Percentiles rank a stretch among this genome's conserved stretches.
Evolutionary conservation across 2,113 vertebrate genomes (phyloP).

Genomic region (Scartelaos histophorus): DNA sequence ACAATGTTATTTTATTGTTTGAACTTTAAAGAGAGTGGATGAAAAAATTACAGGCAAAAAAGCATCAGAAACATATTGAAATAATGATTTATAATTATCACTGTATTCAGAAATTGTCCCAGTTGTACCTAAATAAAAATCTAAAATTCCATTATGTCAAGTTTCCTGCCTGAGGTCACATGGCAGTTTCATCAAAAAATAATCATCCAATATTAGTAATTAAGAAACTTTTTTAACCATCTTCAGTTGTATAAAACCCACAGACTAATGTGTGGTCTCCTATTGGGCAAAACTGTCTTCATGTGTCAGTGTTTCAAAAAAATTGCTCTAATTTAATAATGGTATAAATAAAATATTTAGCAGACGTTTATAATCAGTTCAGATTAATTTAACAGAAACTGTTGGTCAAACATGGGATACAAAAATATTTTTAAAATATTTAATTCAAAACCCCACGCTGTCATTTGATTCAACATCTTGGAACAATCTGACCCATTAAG

Average conservation of each 20-base stretch:
- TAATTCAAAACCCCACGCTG: background rate
- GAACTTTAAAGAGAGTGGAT: no score
- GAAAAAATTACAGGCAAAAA: no score
- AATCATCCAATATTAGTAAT: no score
- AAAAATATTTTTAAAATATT: no score
- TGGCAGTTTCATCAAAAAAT: no score
- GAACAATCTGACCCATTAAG: background rate
- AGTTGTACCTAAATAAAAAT: no score
- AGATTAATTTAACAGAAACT: background rate
- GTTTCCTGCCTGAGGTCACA: no score
- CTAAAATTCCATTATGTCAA: no score
- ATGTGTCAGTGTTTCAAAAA: constrained; percentile 14
- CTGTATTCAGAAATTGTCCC: no score
- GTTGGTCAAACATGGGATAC: background rate
- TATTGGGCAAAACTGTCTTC: background rate
- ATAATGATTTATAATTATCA: no score
- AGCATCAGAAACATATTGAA: no score
- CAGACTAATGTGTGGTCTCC: constrained; percentile 18
- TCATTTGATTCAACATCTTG: background rate
- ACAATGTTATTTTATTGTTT: no score
- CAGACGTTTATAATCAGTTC: background rate
- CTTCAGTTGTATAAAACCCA: constrained; percentile 8
- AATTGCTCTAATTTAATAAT: constrained; percentile 6
- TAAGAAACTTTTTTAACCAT: constrained; percentile 13
- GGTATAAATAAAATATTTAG: background rate